Base-by-base conservation (phyloP, 1,140 invertebrate genomes). In the Drosophila kanapiae region DNA sequence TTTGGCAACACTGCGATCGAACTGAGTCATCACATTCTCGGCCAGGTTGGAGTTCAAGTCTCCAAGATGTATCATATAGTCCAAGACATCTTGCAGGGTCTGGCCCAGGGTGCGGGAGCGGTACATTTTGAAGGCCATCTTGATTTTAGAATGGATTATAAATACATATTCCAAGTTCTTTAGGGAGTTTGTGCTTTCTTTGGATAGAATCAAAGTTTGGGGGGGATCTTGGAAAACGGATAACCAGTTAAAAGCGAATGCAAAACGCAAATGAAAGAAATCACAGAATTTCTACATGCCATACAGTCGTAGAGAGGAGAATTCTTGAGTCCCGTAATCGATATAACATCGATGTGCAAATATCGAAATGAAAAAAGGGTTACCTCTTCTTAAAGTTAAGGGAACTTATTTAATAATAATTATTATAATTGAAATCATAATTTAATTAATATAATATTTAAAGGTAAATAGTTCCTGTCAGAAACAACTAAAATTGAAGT, bases 41-140 rank as follows among this genome's bases (percentile, higher is more conserved):
- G 53, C 53, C 33, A 54, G 53, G 5, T 37, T 54, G 3, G 53
- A 33, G 13, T 54, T 54, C 53, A 54, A n/a, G 53, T 54, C 53
- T 1, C 53, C 53, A 54, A 38, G 37, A 13, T 54, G 7, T 4
- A n/a, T 37, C 8, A 54, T 18, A 9, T 54, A 54, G 8, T 54
- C 53, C 4, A 54, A 18, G 9, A 37, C 38, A 18, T 56, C 53
- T 18, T 56, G 53, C 53, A 54, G 37, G 4, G 53, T 27, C 53
- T 38, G 13, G 5, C 53, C 53, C 18, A 56, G 18, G 1, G 53
- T 27, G 18, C 13, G 27, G 9, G 13, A 1, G 13, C 53, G 53
- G 8, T 56, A 56, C 35, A 56, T n/a, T n/a, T 56, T 38, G 53
- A 38, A 38, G 18, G 53, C 13, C 35, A 38, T 38, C 18, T 18